Percentiles rank a stretch among this genome's conserved stretches.
Evolutionary conservation across 64 coral and sea anemone genomes (phyloP).

Genomic region (Montipora foliosa): DNA sequence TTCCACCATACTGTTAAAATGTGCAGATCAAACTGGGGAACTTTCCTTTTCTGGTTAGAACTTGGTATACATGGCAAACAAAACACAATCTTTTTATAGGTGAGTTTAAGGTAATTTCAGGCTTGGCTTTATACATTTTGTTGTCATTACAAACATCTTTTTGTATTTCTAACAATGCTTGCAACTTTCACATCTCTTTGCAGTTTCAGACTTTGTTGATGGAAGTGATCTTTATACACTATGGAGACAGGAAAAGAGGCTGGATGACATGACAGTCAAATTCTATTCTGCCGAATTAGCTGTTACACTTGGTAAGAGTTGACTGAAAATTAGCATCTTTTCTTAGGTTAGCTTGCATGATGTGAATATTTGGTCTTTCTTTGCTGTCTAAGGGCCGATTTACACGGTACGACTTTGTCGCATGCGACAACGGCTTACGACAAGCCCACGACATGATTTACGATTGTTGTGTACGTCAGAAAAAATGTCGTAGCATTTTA

Average conservation of each 20-base stretch:
- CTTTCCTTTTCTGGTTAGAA: conserved; percentile 91
- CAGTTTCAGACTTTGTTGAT: conserved; percentile 84
- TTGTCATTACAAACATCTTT: background rate
- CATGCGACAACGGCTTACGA: too few relatives aligned
- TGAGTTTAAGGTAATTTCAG: background rate
- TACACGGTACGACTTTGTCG: too few relatives aligned
- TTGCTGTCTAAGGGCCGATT: too few relatives aligned
- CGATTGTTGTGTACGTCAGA: too few relatives aligned
- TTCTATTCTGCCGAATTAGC: conserved; percentile 67
- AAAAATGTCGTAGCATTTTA: too few relatives aligned
- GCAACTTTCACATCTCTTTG: background rate
- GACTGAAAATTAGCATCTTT: background rate
- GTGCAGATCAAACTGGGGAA: conserved; percentile 79
- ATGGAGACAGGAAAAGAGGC: conserved; percentile 63
- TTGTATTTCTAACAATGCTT: background rate
- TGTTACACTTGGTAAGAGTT: conserved; percentile 52
- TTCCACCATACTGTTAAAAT: background rate
- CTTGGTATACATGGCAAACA: conserved; percentile 95
- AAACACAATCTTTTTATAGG: conserved; percentile 97
- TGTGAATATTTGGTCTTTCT: background rate
- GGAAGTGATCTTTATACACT: conserved; percentile 74
- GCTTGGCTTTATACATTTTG: background rate
- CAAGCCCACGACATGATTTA: too few relatives aligned
- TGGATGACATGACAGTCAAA: conserved; percentile 49
- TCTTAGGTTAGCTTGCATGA: background rate